phyloP scores from a whole-genome alignment of 1,140 invertebrate genomes.

The Tenebrio molitor region DNA sequence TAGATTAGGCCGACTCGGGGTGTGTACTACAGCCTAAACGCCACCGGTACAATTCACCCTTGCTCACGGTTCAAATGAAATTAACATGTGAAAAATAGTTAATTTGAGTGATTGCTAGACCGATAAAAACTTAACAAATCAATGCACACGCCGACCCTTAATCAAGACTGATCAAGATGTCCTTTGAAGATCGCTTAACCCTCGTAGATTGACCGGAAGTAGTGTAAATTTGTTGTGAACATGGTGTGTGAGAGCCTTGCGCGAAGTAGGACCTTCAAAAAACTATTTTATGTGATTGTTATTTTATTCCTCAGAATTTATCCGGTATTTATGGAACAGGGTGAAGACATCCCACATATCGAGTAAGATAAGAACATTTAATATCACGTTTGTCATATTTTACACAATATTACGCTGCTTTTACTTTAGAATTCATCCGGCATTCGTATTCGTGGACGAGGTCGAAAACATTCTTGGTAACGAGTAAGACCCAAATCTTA shows the following conservation, averaged over 20 bases:
- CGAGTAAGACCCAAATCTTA: slow-evolving; percentile 75
- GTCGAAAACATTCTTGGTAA: slow-evolving; percentile 88
- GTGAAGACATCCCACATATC: slow-evolving; percentile 87
- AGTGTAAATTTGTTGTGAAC: slow-evolving; percentile 48
- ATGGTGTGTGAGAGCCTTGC: slow-evolving; percentile 53
- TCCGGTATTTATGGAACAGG: slow-evolving; percentile 73
- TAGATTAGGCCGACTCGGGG: slow-evolving; percentile 60
- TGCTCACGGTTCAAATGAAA: slow-evolving; percentile 49
- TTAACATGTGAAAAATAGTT: slow-evolving; percentile 51
- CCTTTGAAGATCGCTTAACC: slow-evolving; percentile 32
- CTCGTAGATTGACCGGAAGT: slow-evolving; percentile 49
- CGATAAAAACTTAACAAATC: background rate
- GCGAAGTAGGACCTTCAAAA: slow-evolving; percentile 44
- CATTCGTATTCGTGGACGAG: slow-evolving; percentile 72
- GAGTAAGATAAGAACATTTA: too few relatives aligned
- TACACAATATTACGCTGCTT: too few relatives aligned
- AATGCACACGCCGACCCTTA: slow-evolving; percentile 4
- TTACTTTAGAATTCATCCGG: slow-evolving; percentile 57
- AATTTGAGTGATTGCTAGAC: background rate
- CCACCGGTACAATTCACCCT: slow-evolving; percentile 51
- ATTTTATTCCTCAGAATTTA: slow-evolving; percentile 58
- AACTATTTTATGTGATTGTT: slow-evolving; percentile 50
- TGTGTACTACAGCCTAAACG: slow-evolving; percentile 61
- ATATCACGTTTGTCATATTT: too few relatives aligned
- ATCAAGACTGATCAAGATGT: slow-evolving; percentile 40